Percentiles rank a stretch among this genome's conserved stretches.
These are phyloP conservation scores for Aegypius monachus DNA, from an alignment of 2,113 vertebrate genomes.

Conservation along the genomic window DNA sequence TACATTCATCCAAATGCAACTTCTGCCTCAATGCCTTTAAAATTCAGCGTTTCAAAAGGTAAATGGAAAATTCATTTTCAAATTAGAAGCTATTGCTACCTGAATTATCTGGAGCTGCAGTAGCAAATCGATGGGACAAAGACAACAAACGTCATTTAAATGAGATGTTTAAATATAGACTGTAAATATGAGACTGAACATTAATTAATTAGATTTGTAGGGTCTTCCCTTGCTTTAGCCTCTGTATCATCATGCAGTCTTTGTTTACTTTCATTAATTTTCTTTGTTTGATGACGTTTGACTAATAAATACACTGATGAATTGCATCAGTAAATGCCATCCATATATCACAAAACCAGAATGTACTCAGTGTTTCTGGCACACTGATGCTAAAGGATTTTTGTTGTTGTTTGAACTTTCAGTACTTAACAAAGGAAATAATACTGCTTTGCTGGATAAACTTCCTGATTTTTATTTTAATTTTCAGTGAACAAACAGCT, in stretches of 20 bases:
- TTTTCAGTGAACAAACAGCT: slow-evolving; percentile 69
- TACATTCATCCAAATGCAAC: background rate
- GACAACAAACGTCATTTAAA: background rate
- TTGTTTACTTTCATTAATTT: slow-evolving; percentile 27
- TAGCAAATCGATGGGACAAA: background rate
- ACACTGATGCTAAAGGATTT: background rate
- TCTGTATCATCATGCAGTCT: background rate
- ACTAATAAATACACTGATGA: slow-evolving; percentile 65
- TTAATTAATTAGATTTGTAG: slow-evolving; percentile 3
- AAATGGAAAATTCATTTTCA: slow-evolving; percentile 29
- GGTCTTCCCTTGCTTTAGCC: background rate
- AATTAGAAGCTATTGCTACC: slow-evolving; percentile 15
- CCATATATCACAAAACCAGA: slow-evolving; percentile 53
- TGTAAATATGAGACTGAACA: background rate
- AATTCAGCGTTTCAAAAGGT: background rate
- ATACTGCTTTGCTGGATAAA: slow-evolving; percentile 40
- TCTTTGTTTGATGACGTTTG: slow-evolving; percentile 36
- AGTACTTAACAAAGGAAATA: slow-evolving; percentile 58
- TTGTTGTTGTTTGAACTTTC: slow-evolving; percentile 44
- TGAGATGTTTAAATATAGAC: slow-evolving; percentile 31
- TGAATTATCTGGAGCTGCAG: background rate
- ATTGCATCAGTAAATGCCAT: slow-evolving; percentile 61
- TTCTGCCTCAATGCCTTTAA: background rate
- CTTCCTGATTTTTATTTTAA: slow-evolving; percentile 64
- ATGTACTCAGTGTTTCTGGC: background rate